phyloP scores from a whole-genome alignment of 2,797 vertebrate species.

The Typhlichthys subterraneus region DNA sequence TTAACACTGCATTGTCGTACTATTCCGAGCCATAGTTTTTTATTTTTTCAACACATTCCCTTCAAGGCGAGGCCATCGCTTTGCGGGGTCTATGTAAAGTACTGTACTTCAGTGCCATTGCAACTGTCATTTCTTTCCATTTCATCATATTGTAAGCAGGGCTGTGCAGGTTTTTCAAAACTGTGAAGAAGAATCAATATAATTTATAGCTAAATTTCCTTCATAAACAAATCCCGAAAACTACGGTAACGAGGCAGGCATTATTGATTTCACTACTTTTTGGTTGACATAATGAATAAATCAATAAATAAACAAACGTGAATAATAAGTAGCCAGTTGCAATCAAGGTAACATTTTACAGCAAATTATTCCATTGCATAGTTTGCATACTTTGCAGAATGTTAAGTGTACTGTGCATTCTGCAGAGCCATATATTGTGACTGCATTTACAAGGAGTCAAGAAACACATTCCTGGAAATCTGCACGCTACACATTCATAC shows the following conservation, averaged over 20 bases:
- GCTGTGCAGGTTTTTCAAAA: conserved; percentile 32
- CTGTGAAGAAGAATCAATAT: conserved; percentile 50
- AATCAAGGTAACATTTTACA: too few species aligned
- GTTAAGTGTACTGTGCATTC: too few species aligned
- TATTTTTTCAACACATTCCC: too few species aligned
- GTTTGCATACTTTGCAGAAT: too few species aligned
- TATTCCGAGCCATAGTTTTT: neutral
- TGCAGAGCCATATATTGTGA: too few species aligned
- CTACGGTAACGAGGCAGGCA: conserved; percentile 32
- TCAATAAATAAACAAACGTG: too few species aligned
- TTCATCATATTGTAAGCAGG: conserved; percentile 51
- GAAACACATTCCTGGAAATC: conserved; percentile 11
- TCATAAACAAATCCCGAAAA: conserved; percentile 45
- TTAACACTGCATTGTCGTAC: neutral
- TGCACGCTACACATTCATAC: conserved; percentile 16
- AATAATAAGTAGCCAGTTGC: too few species aligned
- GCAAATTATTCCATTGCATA: too few species aligned
- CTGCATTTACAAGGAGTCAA: conserved; percentile 1
- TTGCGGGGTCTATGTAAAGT: neutral
- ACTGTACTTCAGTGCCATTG: conserved; percentile 18
- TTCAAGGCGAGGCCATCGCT: too few species aligned
- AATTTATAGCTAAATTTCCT: conserved; percentile 48
- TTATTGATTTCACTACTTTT: conserved; percentile 14
- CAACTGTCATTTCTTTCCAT: conserved; percentile 55
- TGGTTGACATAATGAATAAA: neutral